Evolutionary conservation across 1,140 invertebrate genomes (phyloP).

Genomic region (Pogonognathellus flavescens): DNA sequence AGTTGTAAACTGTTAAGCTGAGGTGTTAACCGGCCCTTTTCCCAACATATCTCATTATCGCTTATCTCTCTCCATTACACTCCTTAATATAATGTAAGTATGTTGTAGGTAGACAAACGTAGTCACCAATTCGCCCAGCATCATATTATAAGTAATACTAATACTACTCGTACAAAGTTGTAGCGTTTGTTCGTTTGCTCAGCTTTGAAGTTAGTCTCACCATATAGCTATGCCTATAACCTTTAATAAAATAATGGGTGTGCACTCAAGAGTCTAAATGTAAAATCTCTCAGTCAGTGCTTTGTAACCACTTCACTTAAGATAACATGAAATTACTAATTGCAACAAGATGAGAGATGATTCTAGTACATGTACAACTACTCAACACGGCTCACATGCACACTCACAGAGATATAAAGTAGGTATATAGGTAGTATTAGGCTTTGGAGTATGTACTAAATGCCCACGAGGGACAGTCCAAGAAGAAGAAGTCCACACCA

Average conservation of each 20-base stretch:
- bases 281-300: constrained; percentile 29
- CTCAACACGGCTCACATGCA: too few species aligned
- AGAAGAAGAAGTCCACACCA: neutral
- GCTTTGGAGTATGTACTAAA: neutral
- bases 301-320: constrained; percentile 14
- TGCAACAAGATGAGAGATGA: constrained; percentile 26
- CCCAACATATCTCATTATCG: constrained; percentile 46
- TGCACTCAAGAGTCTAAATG: constrained; percentile 35
- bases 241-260: constrained; percentile 45
- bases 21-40: constrained; percentile 43
- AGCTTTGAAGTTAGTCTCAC: neutral
- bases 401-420: too few species aligned
- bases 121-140: neutral
- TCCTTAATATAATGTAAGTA: constrained; percentile 31
- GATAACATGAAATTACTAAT: constrained; percentile 46
- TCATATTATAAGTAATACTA: neutral
- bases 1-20: constrained; percentile 46
- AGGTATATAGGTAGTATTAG: too few species aligned
- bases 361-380: neutral
- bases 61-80: constrained; percentile 32
- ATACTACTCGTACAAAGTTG: neutral
- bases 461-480: constrained; percentile 8
- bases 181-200: neutral
- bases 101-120: neutral
- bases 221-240: neutral